A percentile compares a stretch with the other conserved stretches of the same genome.
Conservation (phyloP, 2,888 invertebrate species). For the Dioctria rufipes region DNA sequence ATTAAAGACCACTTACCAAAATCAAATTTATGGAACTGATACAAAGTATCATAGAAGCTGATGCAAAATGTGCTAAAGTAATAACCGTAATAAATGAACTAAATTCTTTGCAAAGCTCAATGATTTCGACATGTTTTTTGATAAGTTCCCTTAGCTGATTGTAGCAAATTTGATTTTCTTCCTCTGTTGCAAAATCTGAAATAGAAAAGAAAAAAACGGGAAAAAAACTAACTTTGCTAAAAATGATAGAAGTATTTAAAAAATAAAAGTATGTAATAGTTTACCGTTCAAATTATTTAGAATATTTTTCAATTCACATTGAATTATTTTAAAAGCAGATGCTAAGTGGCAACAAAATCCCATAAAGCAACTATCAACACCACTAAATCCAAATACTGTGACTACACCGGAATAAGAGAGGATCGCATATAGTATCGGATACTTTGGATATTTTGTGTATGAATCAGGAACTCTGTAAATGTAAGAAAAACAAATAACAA, state of each 20-base stretch:
- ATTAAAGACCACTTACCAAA: slow-evolving; percentile 26
- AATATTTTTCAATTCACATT: slow-evolving; percentile 63
- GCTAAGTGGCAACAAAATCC: slow-evolving; percentile 67
- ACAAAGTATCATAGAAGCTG: slow-evolving; percentile 55
- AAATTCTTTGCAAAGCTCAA: slow-evolving; percentile 56
- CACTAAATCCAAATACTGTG: slow-evolving; percentile 66
- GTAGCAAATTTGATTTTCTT: slow-evolving; percentile 63
- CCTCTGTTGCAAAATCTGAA: neutral
- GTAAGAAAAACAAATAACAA: slow-evolving; percentile 30
- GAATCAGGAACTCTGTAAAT: slow-evolving; percentile 63
- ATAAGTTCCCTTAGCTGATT: slow-evolving; percentile 63
- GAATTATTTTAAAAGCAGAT: slow-evolving; percentile 65
- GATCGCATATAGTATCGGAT: slow-evolving; percentile 64
- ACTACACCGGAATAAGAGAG: slow-evolving; percentile 65
- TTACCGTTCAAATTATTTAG: neutral
- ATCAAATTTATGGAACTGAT: slow-evolving; percentile 49
- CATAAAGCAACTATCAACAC: slow-evolving; percentile 67
- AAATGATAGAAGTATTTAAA: neutral
- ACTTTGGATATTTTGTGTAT: slow-evolving; percentile 62
- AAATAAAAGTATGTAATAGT: neutral
- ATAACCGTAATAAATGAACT: slow-evolving; percentile 46
- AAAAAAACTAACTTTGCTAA: neutral
- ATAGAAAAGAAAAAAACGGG: neutral
- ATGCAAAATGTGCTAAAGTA: slow-evolving; percentile 54
- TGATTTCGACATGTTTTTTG: slow-evolving; percentile 67